Conservation (phyloP, 2,113 vertebrate species). For the Onychostruthus taczanowskii region DNA sequence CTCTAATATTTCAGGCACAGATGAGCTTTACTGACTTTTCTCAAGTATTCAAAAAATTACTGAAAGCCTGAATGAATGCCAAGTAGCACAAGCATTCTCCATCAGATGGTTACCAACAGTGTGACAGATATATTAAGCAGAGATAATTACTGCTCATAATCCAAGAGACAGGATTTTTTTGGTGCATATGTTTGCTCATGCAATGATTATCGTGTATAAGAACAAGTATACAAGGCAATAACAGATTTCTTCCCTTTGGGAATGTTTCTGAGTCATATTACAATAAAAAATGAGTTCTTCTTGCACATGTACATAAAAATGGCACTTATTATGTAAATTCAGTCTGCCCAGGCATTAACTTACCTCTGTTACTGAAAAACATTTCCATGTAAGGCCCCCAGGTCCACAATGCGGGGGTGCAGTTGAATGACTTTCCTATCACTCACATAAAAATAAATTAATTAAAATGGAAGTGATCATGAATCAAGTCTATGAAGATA, state of each 20-base stretch:
- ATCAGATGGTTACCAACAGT: background rate
- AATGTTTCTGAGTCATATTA: background rate
- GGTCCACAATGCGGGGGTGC: background rate
- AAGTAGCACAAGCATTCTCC: background rate
- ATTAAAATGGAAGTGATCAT: slow-evolving; percentile 3
- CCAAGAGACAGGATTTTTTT: background rate
- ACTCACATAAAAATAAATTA: slow-evolving; percentile 1
- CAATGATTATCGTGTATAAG: background rate
- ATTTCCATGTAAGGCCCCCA: background rate
- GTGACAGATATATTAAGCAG: background rate
- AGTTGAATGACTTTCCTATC: background rate
- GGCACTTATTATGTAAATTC: slow-evolving; percentile 29
- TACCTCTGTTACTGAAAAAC: background rate
- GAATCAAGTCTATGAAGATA: slow-evolving; percentile 1
- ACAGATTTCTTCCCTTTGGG: slow-evolving; percentile 5
- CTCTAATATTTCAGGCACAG: background rate
- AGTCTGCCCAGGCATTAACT: background rate
- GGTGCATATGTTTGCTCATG: background rate
- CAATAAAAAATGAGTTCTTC: background rate
- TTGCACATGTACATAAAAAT: background rate
- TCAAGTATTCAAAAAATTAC: background rate
- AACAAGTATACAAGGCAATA: background rate
- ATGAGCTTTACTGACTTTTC: background rate
- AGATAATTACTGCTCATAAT: slow-evolving; percentile 1
- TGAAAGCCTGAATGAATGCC: background rate